Evolutionary conservation across 2,113 vertebrate species (phyloP).

Genomic region (Alces alces): DNA sequence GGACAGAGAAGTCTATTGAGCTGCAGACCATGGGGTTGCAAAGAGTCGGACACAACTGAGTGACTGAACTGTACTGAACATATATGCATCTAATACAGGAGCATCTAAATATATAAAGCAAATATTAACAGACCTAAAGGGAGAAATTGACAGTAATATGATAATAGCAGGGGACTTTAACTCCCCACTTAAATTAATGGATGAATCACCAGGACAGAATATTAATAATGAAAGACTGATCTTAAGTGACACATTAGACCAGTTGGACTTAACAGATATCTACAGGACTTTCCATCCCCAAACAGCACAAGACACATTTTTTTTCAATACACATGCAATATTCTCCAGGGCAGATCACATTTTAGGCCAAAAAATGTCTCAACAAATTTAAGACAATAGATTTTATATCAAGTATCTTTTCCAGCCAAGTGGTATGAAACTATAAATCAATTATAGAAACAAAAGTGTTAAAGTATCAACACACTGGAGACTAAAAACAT

Average conservation of each 20-base stretch:
- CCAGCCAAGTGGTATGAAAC: background rate
- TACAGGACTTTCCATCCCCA: background rate
- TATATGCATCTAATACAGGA: background rate
- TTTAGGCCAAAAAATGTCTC: background rate
- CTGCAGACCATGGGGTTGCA: background rate
- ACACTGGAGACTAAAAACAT: background rate
- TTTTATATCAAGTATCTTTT: background rate
- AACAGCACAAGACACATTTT: background rate
- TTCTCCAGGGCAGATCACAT: background rate
- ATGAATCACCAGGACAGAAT: background rate
- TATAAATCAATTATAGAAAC: background rate
- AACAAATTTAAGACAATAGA: background rate
- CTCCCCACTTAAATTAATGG: background rate
- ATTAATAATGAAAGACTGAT: background rate
- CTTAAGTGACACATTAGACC: background rate
- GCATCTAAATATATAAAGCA: background rate
- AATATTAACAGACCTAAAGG: background rate
- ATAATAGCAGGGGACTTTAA: background rate
- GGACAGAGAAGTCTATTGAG: background rate
- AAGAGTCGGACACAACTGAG: background rate
- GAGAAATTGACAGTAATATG: background rate
- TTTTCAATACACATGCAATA: background rate
- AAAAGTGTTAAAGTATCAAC: background rate
- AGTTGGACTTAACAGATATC: background rate
- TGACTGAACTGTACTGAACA: background rate